Evolutionary conservation across 2,797 vertebrate genomes (phyloP), one percentile per base, ranked within the genome.

Genomic region (Epinephelus awoara): DNA sequence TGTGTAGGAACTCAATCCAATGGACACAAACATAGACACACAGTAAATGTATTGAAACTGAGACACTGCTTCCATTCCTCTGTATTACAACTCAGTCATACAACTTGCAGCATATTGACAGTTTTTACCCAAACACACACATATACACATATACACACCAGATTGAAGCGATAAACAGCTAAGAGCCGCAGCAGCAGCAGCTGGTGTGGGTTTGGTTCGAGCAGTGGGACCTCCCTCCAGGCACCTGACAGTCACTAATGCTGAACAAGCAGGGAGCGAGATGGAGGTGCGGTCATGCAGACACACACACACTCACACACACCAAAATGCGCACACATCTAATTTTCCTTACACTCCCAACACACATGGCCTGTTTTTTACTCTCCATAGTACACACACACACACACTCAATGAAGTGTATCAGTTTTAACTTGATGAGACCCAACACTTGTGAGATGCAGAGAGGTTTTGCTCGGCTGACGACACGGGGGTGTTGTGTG

Each of bases 211-310:
- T 86, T 88, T 79, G 83, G 67, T 81, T 78, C 1, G 67, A 80
- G 88, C 79, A 44, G 57, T 83, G 83, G 88, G 87, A 89, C 83
- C 77, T 88, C 72, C 87, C 83, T 83, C 29, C 75, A 73, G 87
- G 83, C 84, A 75, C 79, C 79, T 89, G 81, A 91, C 83, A 82
- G 83, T 69, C 80, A 82, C 79, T 86, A 86, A 88, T 85, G 85
- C 89, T 90, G 90, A 91, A 88, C 86, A 87, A 88, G 86, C 88
- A 89, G 73, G 27, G 62, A 77, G 74, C 2, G n/a, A 75, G 51
- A 79, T 87, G 76, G 69, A 83, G 72, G 71, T 51, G 65, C 49
- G 21, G 44, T 47, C 76, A 76, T 67, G 51, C 52, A 79, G 55
- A 64, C 57, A 73, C 63, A 52, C 38, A 67, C 50, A 56, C 21